Conservation (phyloP, 2,797 vertebrate species). For the Sternotherus odoratus region DNA sequence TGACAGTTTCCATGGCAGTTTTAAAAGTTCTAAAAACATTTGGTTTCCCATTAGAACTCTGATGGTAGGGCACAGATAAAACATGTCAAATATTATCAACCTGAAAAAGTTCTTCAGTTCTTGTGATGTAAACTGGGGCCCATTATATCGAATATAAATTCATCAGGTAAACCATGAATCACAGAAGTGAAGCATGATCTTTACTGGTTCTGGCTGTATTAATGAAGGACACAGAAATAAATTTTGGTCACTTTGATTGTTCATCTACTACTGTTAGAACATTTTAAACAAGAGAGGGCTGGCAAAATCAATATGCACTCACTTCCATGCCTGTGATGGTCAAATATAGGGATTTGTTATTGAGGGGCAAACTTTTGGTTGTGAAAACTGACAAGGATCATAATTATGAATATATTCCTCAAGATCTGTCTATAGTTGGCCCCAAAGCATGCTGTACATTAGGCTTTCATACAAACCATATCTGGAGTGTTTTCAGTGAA, state of each 20-base stretch:
- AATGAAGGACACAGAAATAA: slow-evolving; percentile 16
- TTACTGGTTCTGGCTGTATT: background rate
- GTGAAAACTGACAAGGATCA: slow-evolving; percentile 32
- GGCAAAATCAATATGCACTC: background rate
- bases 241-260: slow-evolving; percentile 12
- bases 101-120: slow-evolving; percentile 47
- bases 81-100: slow-evolving; percentile 62
- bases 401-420: slow-evolving; percentile 25
- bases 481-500: background rate
- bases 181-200: slow-evolving; percentile 28
- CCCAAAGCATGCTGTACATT: background rate
- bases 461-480: background rate
- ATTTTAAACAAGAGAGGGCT: slow-evolving; percentile 33
- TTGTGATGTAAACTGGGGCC: slow-evolving; percentile 49
- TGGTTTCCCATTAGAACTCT: slow-evolving; percentile 69
- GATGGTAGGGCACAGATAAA: slow-evolving; percentile 68
- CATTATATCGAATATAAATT: slow-evolving; percentile 47
- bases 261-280: background rate
- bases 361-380: slow-evolving; percentile 40
- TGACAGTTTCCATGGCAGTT: slow-evolving; percentile 57
- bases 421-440: background rate
- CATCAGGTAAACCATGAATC: slow-evolving; percentile 50
- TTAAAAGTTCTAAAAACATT: slow-evolving; percentile 74
- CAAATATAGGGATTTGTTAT: background rate
- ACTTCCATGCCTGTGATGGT: background rate